Base-by-base conservation (phyloP, 2,888 invertebrate species). In the Oligia fasciuncula region DNA sequence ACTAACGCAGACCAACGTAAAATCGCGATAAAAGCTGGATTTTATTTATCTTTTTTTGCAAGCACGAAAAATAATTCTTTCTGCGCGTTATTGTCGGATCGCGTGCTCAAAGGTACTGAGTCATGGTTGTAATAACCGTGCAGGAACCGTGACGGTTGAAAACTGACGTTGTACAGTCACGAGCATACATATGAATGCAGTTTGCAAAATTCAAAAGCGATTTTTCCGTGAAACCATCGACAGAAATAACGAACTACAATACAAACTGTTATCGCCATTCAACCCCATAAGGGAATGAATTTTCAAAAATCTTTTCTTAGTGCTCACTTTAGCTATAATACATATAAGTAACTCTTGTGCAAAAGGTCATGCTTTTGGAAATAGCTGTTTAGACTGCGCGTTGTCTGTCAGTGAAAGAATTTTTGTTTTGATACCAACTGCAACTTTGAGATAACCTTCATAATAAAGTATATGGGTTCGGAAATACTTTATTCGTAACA, bases 41-140 rank as follows among this genome's bases (percentile, higher is more conserved):
- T 70, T 71, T 77, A 83, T 84, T 78, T 83, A 73, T 84, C 72
- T 83, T 84, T 86, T 85, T 88, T 87, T 79, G 87, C 84, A 85
- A 88, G 63, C 63, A 91, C 74, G 82, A 85, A 87, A 88, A 78
- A 87, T 81, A 68, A 75, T 86, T 80, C 73, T 84, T 81, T 84
- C 77, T 79, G 77, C 72, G 77, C 72, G 84, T 89, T 92, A 93
- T 91, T 86, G 89, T 88, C 19, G 76, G 76, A 90, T 94, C 90
- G 93, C 93, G 93, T 94, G 93, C 76, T 77, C 73, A 43, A 77
- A 73, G 75, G 80, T 80, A 88, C 85, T 89, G 89, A 88, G 88
- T 90, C 91, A 91, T 80, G 88, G 85, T 84, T 63, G 73, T 91
- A 91, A 91, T 89, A 89, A 89, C 88, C 87, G 84, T 88, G 82